Base-by-base conservation (phyloP, 2,888 invertebrate genomes). In the Drosophila parthenogenetica region DNA sequence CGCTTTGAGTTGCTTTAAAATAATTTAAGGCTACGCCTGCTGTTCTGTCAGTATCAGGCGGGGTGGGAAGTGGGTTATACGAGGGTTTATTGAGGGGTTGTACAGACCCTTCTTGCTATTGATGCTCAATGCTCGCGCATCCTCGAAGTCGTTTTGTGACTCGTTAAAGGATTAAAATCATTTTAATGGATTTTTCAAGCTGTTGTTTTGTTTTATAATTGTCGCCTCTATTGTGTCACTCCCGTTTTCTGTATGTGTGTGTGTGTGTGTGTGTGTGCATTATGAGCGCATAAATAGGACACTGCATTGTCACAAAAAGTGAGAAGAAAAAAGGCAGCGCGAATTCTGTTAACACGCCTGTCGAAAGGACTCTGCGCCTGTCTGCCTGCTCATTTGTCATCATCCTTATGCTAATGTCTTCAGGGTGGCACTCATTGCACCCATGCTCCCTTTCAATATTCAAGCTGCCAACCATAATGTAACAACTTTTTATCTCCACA, bases 161-260 rank as follows among this genome's bases (percentile, higher is more conserved):
- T 89, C 89, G 90, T 90, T 89, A 90, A 90, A 90, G 91, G 91
- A 90, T 90, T 90, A 91, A 89, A 89, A 81, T 79, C 76, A 89
- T 91, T 91, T 91, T 91, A 91, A 90, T 90, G 90, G 90, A 90
- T 91, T 90, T 90, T 83, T 83, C 89, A 86, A 86, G 86, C 89
- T 87, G 86, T 85, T 89, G 89, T 81, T 85, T 87, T 88, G 83
- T 84, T 87, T 75, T 80, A 86, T 85, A 83, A 85, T 85, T 85
- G 84, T 85, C 73, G 81, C 73, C 67, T 70, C 72, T 76, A 75
- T 84, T 79, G 71, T 82, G 49, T 50, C 37, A 39, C 63, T 69
- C 62, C 62, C 45, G 61, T 19, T 49, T 35, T 55, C 37, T 61
- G n/a, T 43, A 14, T 42, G n/a, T 67, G 11, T 68, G 1, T 25